Evolutionary conservation across 2,888 invertebrate genomes (phyloP).

Genomic region (Eulithis prunata): DNA sequence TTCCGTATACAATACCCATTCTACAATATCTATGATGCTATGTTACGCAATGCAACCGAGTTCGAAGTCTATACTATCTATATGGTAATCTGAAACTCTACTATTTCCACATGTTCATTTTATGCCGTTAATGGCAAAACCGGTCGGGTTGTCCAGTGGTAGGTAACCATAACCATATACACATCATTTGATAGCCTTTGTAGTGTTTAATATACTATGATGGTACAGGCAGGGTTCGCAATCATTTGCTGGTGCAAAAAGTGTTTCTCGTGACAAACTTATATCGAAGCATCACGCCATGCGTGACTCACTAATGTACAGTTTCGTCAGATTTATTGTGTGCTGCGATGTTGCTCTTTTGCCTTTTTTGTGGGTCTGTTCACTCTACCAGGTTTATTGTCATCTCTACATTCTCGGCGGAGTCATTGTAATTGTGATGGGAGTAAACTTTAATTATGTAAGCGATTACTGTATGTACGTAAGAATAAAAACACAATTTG

Average conservation of each 20-base stretch:
- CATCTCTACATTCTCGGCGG: constrained; percentile 21
- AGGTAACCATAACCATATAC: constrained; percentile 30
- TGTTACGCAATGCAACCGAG: not conserved
- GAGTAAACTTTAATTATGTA: constrained; percentile 11
- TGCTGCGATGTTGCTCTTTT: constrained; percentile 53
- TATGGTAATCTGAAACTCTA: constrained; percentile 24
- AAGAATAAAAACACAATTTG: constrained; percentile 14
- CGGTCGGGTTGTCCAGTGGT: constrained; percentile 31
- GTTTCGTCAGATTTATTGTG: constrained; percentile 61
- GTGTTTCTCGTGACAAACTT: constrained; percentile 68
- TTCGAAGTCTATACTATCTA: not conserved
- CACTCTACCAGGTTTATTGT: constrained; percentile 42
- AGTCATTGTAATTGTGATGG: constrained; percentile 37
- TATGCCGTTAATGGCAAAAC: constrained; percentile 36
- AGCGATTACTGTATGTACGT: not conserved
- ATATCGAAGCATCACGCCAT: constrained; percentile 66
- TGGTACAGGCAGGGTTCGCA: constrained; percentile 8
- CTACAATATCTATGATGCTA: not conserved
- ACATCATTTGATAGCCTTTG: constrained; percentile 36
- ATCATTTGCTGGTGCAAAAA: constrained; percentile 43
- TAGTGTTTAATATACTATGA: constrained; percentile 36
- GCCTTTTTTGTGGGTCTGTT: constrained; percentile 41
- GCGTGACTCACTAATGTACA: constrained; percentile 65
- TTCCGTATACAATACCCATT: not conserved
- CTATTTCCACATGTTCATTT: constrained; percentile 33